These are phyloP conservation scores for Steinernema hermaphroditum DNA, from an alignment of 2,888 invertebrate species.

Conservation along the genomic window DNA sequence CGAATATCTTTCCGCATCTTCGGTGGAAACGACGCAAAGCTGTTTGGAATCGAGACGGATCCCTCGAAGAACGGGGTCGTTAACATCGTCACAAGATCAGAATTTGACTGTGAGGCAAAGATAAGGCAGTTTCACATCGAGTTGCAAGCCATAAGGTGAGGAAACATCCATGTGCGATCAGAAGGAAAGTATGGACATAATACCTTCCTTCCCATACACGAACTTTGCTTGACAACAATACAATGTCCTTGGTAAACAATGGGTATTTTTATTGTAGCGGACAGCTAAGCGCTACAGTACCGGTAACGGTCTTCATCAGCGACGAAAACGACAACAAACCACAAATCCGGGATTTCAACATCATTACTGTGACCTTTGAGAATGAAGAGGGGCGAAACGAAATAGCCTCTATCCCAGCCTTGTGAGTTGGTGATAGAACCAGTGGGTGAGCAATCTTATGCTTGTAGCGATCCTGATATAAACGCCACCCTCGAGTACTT, in stretches of 20 bases:
- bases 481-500: slow-evolving; percentile 63
- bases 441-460: too few relatives aligned
- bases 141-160: slow-evolving; percentile 75
- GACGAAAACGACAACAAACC: slow-evolving; percentile 86
- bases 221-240: slow-evolving; percentile 11
- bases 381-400: slow-evolving; percentile 41
- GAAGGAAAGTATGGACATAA: too few relatives aligned
- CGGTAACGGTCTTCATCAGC: slow-evolving; percentile 60
- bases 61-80: slow-evolving; percentile 54
- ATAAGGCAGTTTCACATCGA: slow-evolving; percentile 85
- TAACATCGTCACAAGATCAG: slow-evolving; percentile 85
- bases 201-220: too few relatives aligned
- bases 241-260: background rate
- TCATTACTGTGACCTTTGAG: slow-evolving; percentile 74
- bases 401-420: slow-evolving; percentile 61
- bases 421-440: too few relatives aligned
- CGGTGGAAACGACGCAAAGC: slow-evolving; percentile 77
- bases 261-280: slow-evolving; percentile 46
- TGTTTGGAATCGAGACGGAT: slow-evolving; percentile 61
- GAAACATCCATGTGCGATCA: too few relatives aligned
- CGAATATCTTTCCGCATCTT: slow-evolving; percentile 91
- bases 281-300: slow-evolving; percentile 61
- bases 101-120: slow-evolving; percentile 89
- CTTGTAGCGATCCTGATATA: slow-evolving; percentile 62
- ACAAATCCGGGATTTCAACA: slow-evolving; percentile 81